Base-by-base conservation (phyloP, 2,113 vertebrate genomes). In the Orycteropus afer region DNA sequence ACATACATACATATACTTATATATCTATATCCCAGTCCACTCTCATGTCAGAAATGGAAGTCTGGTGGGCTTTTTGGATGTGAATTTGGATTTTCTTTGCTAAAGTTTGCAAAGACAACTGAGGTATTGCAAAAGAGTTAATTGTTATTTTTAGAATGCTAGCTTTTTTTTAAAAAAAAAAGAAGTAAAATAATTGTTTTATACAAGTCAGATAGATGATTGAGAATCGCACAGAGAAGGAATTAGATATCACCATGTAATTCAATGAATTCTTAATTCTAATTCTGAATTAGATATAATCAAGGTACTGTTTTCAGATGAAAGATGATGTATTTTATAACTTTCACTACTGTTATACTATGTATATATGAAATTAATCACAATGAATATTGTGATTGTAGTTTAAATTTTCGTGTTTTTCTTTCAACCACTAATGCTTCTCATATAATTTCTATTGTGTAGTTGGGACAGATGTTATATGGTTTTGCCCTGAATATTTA, bases 311-410 rank as follows among this genome's bases (percentile, higher is more conserved):
- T 34, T 80, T 95, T 61, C 67, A 91, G 34, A 49, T 63, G 20
- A 89, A 97, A 63, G 40, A 71, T 29, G 57, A 6, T 55, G 1
- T 91, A 85, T 29, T 80, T 93, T 59, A 42, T 82, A 89, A n/a
- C 90, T 94, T 94, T 63, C 47, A 77, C 49, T 93, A n/a, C 51
- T 81, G 83, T 94, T 18, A 37, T 5, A 63, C 82, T 85, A 74
- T 79, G 51, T 34, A 76, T 40, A 92, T 87, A 80, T 82, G 5
- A 18, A 95, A 89, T 73, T 77, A 91, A 87, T 95, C 29, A 90
- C 40, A 90, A 84, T 80, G 89, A n/a, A 55, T 3, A 59, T 47
- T 79, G 45, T 90, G 77, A 88, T 65, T 90, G 59, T 73, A 71
- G 87, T 87, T 91, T 87, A 87, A 67, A 76, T 63, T 80, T 87